phyloP scores from a whole-genome alignment of 1,140 invertebrate genomes.

The Leptopilina boulardi region DNA sequence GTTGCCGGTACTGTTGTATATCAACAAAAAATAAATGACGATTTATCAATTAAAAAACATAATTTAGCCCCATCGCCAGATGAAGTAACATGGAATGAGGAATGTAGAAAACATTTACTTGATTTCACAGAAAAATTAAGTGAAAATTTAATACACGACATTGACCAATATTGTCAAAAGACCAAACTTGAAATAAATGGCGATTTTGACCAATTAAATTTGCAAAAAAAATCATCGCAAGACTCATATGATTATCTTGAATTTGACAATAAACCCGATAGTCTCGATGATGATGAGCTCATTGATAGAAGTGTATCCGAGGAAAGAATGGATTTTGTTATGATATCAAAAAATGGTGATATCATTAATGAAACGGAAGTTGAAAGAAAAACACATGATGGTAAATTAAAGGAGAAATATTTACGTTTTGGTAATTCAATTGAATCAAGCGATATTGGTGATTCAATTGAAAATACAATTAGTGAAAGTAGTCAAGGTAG shows the following conservation, averaged over 20 bases:
- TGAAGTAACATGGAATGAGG: slow-evolving; percentile 79
- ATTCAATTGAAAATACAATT: slow-evolving; percentile 78
- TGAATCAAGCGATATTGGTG: slow-evolving; percentile 79
- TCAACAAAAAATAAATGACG: slow-evolving; percentile 13
- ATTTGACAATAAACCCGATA: slow-evolving; percentile 57
- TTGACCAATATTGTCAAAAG: slow-evolving; percentile 80
- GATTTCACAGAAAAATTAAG: slow-evolving; percentile 87
- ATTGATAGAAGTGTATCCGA: slow-evolving; percentile 62
- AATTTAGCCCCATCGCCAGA: slow-evolving; percentile 55
- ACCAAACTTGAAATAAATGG: slow-evolving; percentile 47
- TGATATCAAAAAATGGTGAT: slow-evolving; percentile 60
- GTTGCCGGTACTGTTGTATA: slow-evolving; percentile 81
- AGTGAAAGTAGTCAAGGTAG: slow-evolving; percentile 68
- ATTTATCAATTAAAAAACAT: neutral
- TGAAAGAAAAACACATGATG: slow-evolving; percentile 41
- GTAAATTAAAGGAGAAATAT: slow-evolving; percentile 38
- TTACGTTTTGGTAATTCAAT: slow-evolving; percentile 76
- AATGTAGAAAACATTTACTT: slow-evolving; percentile 81
- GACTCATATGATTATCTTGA: slow-evolving; percentile 52
- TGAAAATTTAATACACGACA: slow-evolving; percentile 85
- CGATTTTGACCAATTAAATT: slow-evolving; percentile 32
- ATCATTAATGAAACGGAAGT: slow-evolving; percentile 53
- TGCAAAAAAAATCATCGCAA: slow-evolving; percentile 52
- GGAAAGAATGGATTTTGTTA: slow-evolving; percentile 65
- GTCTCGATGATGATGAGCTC: slow-evolving; percentile 46